These are phyloP conservation scores for Orientallactaga bullata DNA, from an alignment of 2,113 vertebrate species.

Conservation along the genomic window DNA sequence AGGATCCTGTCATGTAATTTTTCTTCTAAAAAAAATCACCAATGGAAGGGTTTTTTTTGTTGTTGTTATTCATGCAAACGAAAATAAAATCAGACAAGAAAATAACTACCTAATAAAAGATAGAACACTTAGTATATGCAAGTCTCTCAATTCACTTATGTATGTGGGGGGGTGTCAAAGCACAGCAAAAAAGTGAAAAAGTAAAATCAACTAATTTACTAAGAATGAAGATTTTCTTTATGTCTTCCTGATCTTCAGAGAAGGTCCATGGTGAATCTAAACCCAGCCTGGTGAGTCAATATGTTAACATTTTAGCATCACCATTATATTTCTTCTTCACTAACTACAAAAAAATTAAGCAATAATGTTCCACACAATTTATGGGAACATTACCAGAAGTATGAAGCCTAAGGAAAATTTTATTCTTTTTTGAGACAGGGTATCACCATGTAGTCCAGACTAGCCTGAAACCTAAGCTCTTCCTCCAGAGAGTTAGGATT, in stretches of 20 bases:
- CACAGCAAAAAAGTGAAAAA: not conserved
- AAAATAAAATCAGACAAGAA: slow-evolving; percentile 19
- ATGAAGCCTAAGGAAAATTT: slow-evolving; percentile 11
- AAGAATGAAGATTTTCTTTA: slow-evolving; percentile 19
- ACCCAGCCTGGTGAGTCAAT: not conserved
- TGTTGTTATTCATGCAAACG: not conserved
- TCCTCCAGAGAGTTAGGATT: too few relatives aligned
- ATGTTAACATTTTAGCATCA: too few relatives aligned
- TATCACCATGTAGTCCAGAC: too few relatives aligned
- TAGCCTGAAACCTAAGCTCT: not conserved
- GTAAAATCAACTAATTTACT: not conserved
- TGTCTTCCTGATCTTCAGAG: slow-evolving; percentile 10
- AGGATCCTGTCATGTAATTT: not conserved
- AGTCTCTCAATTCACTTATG: not conserved
- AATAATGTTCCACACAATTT: not conserved
- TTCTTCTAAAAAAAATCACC: not conserved
- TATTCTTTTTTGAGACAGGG: too few relatives aligned
- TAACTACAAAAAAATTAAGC: slow-evolving; percentile 54
- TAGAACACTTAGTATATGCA: not conserved
- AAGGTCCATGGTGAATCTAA: not conserved
- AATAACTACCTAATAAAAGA: not conserved
- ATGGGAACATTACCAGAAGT: not conserved
- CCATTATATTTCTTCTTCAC: too few relatives aligned
- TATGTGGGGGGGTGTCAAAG: not conserved
- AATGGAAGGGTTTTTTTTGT: too few relatives aligned